These are phyloP conservation scores for Pocillopora damicornis DNA, from an alignment of 64 coral and sea anemone species.

Conservation along the genomic window DNA sequence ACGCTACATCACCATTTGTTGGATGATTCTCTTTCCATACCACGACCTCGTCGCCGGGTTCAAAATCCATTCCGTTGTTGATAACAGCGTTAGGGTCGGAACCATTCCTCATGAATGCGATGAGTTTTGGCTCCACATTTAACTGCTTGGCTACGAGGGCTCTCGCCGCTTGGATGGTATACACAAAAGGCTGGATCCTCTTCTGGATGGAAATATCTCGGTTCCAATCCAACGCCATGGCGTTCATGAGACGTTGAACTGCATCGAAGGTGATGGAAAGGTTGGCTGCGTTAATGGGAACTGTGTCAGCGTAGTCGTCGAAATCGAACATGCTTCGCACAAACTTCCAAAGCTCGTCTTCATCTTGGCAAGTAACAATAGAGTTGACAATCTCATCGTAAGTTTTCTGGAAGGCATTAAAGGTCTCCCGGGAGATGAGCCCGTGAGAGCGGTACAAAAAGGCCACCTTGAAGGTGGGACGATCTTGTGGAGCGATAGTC, in stretches of 20 bases:
- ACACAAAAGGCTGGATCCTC: slow-evolving; percentile 5
- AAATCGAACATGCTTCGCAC: slow-evolving; percentile 18
- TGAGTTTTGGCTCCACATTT: background rate
- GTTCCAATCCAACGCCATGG: slow-evolving; percentile 32
- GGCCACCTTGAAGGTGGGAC: slow-evolving; percentile 24
- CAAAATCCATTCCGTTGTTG: background rate
- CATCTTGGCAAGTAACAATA: slow-evolving; percentile 9
- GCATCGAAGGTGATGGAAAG: slow-evolving; percentile 21
- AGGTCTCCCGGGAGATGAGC: slow-evolving; percentile 3
- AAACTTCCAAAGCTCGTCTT: slow-evolving; percentile 29
- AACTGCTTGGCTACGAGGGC: slow-evolving; percentile 9
- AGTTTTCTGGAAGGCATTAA: background rate
- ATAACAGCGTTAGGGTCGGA: slow-evolving; percentile 33
- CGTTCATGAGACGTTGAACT: background rate
- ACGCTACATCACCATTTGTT: slow-evolving; percentile 12
- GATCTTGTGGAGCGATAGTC: background rate
- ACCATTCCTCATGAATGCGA: slow-evolving; percentile 12
- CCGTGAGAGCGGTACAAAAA: background rate
- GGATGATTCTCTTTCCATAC: slow-evolving; percentile 44
- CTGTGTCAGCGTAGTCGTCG: slow-evolving; percentile 35
- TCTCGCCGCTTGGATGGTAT: slow-evolving; percentile 5
- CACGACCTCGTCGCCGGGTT: background rate
- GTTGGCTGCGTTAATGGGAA: slow-evolving; percentile 37
- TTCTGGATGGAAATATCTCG: slow-evolving; percentile 57
- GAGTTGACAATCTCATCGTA: slow-evolving; percentile 28